Evolutionary conservation across 1,140 invertebrate species (phyloP).

Genomic region (Hetaerina americana): DNA sequence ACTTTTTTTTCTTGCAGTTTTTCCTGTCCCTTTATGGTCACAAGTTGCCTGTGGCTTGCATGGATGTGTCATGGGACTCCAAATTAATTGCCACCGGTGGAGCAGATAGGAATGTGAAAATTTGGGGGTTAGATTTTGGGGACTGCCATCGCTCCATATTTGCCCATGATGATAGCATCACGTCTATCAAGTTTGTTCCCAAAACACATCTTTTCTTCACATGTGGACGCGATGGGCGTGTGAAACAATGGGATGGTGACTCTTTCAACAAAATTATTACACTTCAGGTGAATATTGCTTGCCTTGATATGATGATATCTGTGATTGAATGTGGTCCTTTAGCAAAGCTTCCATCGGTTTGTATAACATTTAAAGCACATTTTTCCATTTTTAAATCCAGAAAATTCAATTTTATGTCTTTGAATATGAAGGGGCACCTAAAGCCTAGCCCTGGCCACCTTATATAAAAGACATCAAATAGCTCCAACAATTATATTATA

Average conservation of each 20-base stretch:
- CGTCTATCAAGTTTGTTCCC: conserved; percentile 73
- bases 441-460: too few relatives aligned
- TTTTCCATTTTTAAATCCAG: too few relatives aligned
- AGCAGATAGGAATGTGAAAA: conserved; percentile 88
- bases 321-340: not conserved
- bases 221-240: conserved; percentile 79
- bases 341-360: too few relatives aligned
- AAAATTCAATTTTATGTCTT: too few relatives aligned
- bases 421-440: too few relatives aligned
- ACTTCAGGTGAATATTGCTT: conserved; percentile 47
- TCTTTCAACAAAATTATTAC: conserved; percentile 82
- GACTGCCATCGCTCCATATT: conserved; percentile 82
- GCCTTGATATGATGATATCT: not conserved
- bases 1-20: conserved; percentile 50
- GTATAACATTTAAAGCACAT: too few relatives aligned
- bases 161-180: conserved; percentile 92
- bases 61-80: conserved; percentile 91
- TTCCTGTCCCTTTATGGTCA: conserved; percentile 94
- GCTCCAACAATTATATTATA: too few relatives aligned
- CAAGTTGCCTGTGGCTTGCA: conserved; percentile 81
- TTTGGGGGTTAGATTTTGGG: conserved; percentile 98
- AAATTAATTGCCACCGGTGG: conserved; percentile 85
- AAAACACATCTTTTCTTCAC: conserved; percentile 90
- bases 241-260: conserved; percentile 97
- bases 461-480: too few relatives aligned